phyloP scores from a whole-genome alignment of 2,113 vertebrate genomes.

The Spea multiplicata region DNA sequence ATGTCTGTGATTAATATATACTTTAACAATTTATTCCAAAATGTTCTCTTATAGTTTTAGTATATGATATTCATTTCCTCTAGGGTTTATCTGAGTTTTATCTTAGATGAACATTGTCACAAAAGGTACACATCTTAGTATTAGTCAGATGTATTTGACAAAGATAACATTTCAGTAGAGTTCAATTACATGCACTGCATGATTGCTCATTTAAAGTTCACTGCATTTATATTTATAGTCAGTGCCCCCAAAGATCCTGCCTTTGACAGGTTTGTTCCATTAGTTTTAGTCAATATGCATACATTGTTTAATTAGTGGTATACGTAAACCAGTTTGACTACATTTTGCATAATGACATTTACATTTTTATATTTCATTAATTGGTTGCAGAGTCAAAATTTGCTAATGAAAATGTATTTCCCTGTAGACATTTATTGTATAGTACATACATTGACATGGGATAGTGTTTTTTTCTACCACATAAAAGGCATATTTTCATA shows the following conservation, averaged over 20 bases:
- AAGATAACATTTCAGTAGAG: constrained; percentile 4
- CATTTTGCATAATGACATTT: neutral
- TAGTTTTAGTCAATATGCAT: neutral
- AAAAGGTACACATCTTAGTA: constrained; percentile 1
- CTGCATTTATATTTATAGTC: neutral
- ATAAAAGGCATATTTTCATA: too few relatives aligned
- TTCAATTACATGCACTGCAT: constrained; percentile 1
- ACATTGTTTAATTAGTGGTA: neutral
- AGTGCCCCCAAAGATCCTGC: neutral
- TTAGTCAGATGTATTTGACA: constrained; percentile 1
- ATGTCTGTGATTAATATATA: neutral
- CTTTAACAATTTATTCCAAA: neutral
- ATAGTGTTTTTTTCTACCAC: too few relatives aligned
- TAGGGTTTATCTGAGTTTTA: neutral
- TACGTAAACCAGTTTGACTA: neutral
- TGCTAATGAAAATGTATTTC: neutral
- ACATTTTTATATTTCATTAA: neutral
- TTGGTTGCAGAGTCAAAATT: neutral
- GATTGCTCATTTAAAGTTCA: neutral
- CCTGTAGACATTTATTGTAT: neutral
- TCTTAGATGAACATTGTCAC: constrained; percentile 11
- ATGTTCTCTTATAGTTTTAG: neutral
- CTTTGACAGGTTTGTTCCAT: neutral
- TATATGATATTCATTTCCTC: constrained; percentile 2
- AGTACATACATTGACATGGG: neutral